These are phyloP conservation scores for Mus spretus DNA, from an alignment of 2,797 vertebrate genomes.

Conservation along the genomic window DNA sequence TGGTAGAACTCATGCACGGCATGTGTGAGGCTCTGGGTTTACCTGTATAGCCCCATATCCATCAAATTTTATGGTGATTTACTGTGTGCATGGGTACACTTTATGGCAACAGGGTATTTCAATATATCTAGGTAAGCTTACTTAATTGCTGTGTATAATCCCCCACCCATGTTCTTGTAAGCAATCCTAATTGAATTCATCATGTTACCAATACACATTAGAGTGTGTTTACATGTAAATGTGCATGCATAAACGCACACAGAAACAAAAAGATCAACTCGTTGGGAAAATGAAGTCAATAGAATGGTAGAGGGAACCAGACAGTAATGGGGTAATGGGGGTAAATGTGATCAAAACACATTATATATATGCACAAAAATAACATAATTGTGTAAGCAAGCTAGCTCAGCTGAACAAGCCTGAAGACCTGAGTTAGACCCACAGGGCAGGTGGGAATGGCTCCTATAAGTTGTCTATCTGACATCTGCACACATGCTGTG, in stretches of 20 bases:
- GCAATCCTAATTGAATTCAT: neutral
- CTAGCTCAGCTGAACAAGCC: neutral
- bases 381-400: neutral
- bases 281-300: neutral
- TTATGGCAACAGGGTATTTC: slow-evolving; percentile 46
- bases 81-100: neutral
- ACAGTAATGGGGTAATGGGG: neutral
- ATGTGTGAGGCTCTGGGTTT: neutral
- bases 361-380: neutral
- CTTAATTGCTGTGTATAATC: neutral
- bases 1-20: neutral
- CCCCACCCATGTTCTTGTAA: neutral
- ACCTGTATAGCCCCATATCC: neutral
- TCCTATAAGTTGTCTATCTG: neutral
- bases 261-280: neutral
- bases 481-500: neutral
- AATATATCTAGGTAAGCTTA: neutral
- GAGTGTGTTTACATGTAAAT: no score
- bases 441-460: neutral
- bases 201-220: neutral
- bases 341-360: neutral
- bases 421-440: neutral
- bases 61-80: slow-evolving; percentile 9
- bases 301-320: neutral
- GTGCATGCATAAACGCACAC: neutral